Percentiles rank a stretch among this genome's conserved stretches.
Conservation (phyloP, 2,888 invertebrate genomes). For the Himalopsyche kuldschensis region DNA sequence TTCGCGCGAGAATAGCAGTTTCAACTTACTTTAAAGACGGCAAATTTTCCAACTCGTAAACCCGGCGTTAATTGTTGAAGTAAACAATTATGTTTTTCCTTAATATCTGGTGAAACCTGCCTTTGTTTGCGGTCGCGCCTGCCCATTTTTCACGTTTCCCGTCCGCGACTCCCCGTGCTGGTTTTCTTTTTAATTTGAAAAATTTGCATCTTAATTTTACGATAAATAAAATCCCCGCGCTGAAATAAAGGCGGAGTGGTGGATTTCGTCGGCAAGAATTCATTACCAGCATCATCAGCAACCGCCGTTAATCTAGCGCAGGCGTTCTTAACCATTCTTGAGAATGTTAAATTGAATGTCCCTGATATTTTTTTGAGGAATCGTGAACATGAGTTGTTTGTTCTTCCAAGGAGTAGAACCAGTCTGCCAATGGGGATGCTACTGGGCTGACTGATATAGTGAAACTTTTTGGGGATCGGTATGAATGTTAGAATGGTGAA, state of each 20-base stretch:
- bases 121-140: not conserved
- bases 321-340: no score
- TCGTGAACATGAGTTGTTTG: no score
- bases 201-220: not conserved
- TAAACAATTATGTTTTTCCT: slow-evolving; percentile 19
- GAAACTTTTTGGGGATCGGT: no score
- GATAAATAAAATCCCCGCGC: not conserved
- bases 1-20: not conserved
- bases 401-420: no score
- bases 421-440: no score
- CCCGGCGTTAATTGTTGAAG: slow-evolving; percentile 6
- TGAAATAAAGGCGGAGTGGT: not conserved
- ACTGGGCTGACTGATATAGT: no score
- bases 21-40: slow-evolving; percentile 8
- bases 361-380: no score
- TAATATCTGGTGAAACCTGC: slow-evolving; percentile 2
- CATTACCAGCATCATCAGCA: not conserved
- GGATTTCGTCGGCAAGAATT: not conserved
- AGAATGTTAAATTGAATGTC: no score
- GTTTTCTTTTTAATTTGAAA: not conserved
- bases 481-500: no score
- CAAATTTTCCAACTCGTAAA: slow-evolving; percentile 11
- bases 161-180: not conserved
- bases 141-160: not conserved
- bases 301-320: not conserved